phyloP scores from a whole-genome alignment of 2,797 vertebrate genomes.

The Gouania willdenowi region DNA sequence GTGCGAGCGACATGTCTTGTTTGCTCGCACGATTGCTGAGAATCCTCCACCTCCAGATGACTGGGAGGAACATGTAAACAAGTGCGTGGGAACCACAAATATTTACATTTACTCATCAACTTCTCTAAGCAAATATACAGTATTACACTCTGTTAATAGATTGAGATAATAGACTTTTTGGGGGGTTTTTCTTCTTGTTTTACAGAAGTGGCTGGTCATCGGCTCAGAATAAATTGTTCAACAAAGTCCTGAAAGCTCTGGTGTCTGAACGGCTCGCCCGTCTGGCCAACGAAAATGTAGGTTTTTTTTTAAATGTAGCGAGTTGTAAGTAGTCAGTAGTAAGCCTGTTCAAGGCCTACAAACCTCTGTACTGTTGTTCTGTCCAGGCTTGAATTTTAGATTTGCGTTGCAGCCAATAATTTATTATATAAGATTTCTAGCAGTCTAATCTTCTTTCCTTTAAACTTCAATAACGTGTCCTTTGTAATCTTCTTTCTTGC shows the following conservation, averaged over 20 bases:
- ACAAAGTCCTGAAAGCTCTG: slow-evolving; percentile 94
- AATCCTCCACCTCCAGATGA: slow-evolving; percentile 92
- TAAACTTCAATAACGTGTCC: background rate
- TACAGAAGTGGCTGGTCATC: slow-evolving; percentile 90
- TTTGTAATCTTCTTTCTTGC: background rate
- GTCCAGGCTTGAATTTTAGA: no score
- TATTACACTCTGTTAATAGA: no score
- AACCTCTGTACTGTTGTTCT: no score
- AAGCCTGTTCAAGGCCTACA: no score
- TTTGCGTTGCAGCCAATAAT: no score
- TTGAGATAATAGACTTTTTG: no score
- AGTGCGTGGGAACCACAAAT: slow-evolving; percentile 65
- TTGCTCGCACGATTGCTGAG: slow-evolving; percentile 91
- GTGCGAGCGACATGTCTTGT: slow-evolving; percentile 94
- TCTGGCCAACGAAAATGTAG: slow-evolving; percentile 92
- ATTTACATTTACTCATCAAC: background rate
- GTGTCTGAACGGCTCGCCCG: slow-evolving; percentile 91
- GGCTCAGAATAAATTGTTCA: slow-evolving; percentile 95
- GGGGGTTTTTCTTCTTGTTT: background rate
- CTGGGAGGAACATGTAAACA: slow-evolving; percentile 97
- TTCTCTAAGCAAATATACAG: no score
- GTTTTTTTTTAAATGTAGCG: slow-evolving; percentile 37
- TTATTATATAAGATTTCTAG: no score
- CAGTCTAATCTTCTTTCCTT: background rate
- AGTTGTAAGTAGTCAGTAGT: no score